A percentile compares a stretch with the other conserved stretches of the same genome.
phyloP scores from a whole-genome alignment of 2,797 vertebrate genomes.

The Podarcis lilfordi region DNA sequence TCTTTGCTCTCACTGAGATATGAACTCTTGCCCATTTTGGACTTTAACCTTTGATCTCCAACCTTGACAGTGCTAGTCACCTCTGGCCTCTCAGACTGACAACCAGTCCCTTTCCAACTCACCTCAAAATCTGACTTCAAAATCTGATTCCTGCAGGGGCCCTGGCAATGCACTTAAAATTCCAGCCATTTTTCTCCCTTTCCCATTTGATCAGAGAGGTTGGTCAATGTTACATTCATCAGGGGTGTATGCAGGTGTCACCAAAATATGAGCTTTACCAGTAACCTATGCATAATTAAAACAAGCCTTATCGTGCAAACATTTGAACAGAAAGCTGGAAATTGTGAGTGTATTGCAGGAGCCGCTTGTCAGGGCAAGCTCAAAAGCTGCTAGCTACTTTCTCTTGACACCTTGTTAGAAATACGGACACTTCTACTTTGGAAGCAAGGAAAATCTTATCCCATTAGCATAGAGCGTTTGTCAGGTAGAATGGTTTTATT shows the following conservation, averaged over 20 bases:
- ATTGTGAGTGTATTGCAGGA: background rate
- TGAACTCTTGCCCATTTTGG: background rate
- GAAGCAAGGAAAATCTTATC: constrained; percentile 30
- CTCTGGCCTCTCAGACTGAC: background rate
- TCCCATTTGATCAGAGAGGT: background rate
- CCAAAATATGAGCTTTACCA: background rate
- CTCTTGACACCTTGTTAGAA: constrained; percentile 29
- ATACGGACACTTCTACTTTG: constrained; percentile 10
- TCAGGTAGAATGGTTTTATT: constrained; percentile 29
- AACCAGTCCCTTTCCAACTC: too few species aligned
- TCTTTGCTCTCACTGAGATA: background rate
- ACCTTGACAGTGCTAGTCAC: background rate
- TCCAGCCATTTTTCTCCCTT: background rate
- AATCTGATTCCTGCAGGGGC: background rate
- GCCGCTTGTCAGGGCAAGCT: background rate
- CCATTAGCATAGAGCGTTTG: constrained; percentile 39
- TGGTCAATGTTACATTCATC: background rate
- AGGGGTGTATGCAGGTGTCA: background rate
- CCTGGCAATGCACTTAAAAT: background rate
- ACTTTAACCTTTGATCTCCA: background rate
- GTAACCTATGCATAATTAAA: background rate
- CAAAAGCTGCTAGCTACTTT: background rate
- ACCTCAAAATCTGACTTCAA: background rate
- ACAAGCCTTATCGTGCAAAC: background rate
- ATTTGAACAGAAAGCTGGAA: background rate